Evolutionary conservation across 92 coral and sea anemone species (phyloP), one percentile per base, ranked within the genome.

Genomic region (Paragorgia papillata): DNA sequence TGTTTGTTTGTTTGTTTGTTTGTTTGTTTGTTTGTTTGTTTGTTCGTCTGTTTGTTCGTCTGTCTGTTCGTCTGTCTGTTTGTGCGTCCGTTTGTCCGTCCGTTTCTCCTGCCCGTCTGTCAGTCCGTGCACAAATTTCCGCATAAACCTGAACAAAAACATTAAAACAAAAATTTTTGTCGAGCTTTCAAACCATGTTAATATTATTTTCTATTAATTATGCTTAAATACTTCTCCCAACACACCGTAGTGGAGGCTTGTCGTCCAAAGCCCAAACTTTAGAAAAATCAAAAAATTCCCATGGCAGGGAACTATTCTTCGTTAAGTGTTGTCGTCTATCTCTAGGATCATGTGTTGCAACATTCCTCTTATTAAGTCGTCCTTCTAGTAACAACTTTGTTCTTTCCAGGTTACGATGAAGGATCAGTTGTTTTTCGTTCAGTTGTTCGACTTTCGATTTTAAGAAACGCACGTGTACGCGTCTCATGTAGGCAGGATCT

Each of bases 171-270:
- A n/a, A n/a, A n/a, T n/a, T n/a, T n/a, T n/a, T n/a, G n/a, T n/a
- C n/a, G n/a, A n/a, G n/a, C n/a, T n/a, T n/a, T n/a, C n/a, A n/a
- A n/a, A n/a, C n/a, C n/a, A n/a, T n/a, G n/a, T n/a, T n/a, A n/a
- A n/a, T n/a, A n/a, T n/a, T n/a, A n/a, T n/a, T n/a, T n/a, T n/a
- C n/a, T n/a, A n/a, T n/a, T n/a, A n/a, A n/a, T n/a, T n/a, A n/a
- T n/a, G n/a, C n/a, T n/a, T n/a, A n/a, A n/a, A n/a, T n/a, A n/a
- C n/a, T n/a, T n/a, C n/a, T n/a, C n/a, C n/a, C n/a, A n/a, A n/a
- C n/a, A n/a, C n/a, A n/a, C 8, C 97, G 89, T 46, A 91, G 90
- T 2, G 99, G 99, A 43, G 97, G 99, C 69, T 91, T 96, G 33
- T 91, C 90, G 21, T 35, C 54, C 32, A 88, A 78, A 34, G 88